Evolutionary conservation across 1,140 invertebrate genomes (phyloP), one percentile per base, ranked within the genome.

Genomic region (Lepidostoma basale): DNA sequence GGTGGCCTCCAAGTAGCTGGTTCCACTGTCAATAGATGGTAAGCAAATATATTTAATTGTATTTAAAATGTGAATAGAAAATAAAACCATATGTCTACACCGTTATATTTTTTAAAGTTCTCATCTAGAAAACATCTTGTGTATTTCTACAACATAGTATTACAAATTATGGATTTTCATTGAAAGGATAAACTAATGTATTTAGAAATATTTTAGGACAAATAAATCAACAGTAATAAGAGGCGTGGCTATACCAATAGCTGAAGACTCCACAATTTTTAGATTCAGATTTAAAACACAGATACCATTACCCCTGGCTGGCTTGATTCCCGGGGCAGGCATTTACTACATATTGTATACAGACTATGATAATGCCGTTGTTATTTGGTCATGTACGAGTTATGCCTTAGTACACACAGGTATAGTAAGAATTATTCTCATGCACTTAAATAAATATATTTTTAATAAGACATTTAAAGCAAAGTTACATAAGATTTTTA

Each of bases 381-480:
- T 92, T 39, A 72, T 92, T 14, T 91, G 88, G 86, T 89, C 89
- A 8, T 92, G 90, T 74, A 84, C 85, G 16, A 87, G 86, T 79
- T 80, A 87, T 33, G 85, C 83, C 58, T 69, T 88, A 9, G 79
- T 85, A 42, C 83, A 88, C 77, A 80, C 84, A 75, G 87, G 86
- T 87, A 73, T 75, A 56, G 69, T 2, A 20, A 47, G 22, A 47
- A 20, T 36, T 36, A 60, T n/a, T n/a, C n/a, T n/a, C n/a, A n/a
- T n/a, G n/a, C n/a, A n/a, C n/a, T n/a, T n/a, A n/a, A n/a, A n/a
- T n/a, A n/a, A n/a, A n/a, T n/a, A n/a, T n/a, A n/a, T n/a, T n/a
- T n/a, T n/a, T n/a, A n/a, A n/a, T n/a, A n/a, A n/a, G n/a, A n/a
- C n/a, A n/a, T n/a, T n/a, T n/a, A n/a, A n/a, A n/a, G n/a, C n/a